Evolutionary conservation across 1,140 invertebrate species (phyloP), one percentile per base, ranked within the genome.

Genomic region (Monomorium pharaonis): DNA sequence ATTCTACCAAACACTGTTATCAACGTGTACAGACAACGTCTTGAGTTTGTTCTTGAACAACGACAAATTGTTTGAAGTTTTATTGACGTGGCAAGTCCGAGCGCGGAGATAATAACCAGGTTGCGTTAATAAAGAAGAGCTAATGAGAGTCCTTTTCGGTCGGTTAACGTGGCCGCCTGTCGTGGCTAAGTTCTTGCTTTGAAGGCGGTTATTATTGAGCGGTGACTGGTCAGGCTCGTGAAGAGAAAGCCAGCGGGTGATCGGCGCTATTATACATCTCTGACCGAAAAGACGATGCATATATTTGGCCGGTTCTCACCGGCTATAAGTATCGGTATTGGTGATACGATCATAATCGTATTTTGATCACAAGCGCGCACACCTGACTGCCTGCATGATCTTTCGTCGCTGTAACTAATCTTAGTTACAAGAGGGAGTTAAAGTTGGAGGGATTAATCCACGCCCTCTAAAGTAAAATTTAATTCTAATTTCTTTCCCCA

Each of bases 231-330:
- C 88, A 91, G 78, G 80, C 89, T 89, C 75, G n/a, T n/a, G 87
- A 91, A 78, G 65, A 84, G 84, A 92, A 92, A 92, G 80, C 72
- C 93, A 94, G 93, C 93, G 89, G 92, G 93, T 89, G 92, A 93
- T 92, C 91, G 89, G 86, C 85, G 88, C 90, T 92, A 94, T 91
- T 92, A 91, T 88, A 88, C 37, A 86, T 75, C 85, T 85, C 67
- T 21, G 33, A 27, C 69, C 86, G 76, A 75, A 44, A 86, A 88
- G 72, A 27, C 47, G 54, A 12, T 67, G 74, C 54, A 42, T 88
- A 88, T 86, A 74, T 83, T 83, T 60, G 51, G n/a, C 37, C 83
- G 84, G 58, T 63, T 90, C 84, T 87, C 86, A 83, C 77, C 84
- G 84, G 47, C 70, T 74, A 24, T 12, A 54, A 60, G 24, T 81